phyloP scores from a whole-genome alignment of 1,140 invertebrate genomes.

The Babylonia areolata region DNA sequence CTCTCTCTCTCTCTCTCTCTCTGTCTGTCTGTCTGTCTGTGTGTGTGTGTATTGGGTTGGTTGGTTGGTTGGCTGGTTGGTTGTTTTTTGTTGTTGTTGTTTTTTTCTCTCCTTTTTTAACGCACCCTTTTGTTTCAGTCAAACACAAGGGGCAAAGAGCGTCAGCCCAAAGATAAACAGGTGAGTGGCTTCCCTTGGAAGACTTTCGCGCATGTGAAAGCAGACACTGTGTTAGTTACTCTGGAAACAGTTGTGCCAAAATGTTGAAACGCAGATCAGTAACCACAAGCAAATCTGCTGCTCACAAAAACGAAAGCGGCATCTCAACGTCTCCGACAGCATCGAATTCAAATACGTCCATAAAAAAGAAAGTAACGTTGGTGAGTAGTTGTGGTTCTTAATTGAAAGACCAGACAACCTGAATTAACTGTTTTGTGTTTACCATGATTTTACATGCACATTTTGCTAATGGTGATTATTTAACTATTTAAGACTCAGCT shows the following conservation, averaged over 20 bases:
- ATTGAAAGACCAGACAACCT: too few relatives aligned
- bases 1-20: slow-evolving; percentile 11
- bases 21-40: background rate
- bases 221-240: background rate
- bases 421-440: too few relatives aligned
- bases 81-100: background rate
- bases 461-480: too few relatives aligned
- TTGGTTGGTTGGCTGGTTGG: background rate
- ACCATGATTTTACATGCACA: too few relatives aligned
- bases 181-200: slow-evolving; percentile 29
- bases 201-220: background rate
- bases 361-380: slow-evolving; percentile 6
- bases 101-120: background rate
- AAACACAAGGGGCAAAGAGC: slow-evolving; percentile 19
- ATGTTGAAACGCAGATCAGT: background rate
- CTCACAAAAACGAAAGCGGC: background rate
- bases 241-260: background rate
- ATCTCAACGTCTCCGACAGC: background rate
- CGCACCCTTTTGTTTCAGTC: slow-evolving; percentile 21
- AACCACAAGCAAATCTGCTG: background rate
- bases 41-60: background rate
- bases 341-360: too few relatives aligned
- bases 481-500: too few relatives aligned
- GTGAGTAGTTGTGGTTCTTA: background rate
- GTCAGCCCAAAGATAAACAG: slow-evolving; percentile 9